A percentile compares a stretch with the other conserved stretches of the same genome.
Conservation (phyloP, 1,140 invertebrate species). For the Rhopalosiphum maidis region DNA sequence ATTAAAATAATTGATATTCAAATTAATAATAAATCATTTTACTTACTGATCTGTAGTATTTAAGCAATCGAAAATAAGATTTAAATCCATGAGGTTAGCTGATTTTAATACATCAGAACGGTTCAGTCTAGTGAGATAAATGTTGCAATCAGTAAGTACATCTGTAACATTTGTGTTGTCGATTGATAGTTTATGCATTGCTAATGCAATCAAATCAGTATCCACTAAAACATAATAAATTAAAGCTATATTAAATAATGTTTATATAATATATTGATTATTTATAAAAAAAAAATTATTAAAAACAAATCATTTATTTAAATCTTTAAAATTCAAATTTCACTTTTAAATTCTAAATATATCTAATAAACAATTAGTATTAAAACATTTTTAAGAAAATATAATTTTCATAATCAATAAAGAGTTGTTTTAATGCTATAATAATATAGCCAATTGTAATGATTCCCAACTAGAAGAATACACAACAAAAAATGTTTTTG, state of each 20-base stretch:
- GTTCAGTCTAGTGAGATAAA: conserved; percentile 19
- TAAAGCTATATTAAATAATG: not conserved
- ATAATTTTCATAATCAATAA: no score
- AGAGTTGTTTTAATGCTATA: no score
- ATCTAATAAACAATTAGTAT: not conserved
- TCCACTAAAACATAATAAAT: conserved; percentile 29
- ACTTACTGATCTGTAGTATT: conserved; percentile 54
- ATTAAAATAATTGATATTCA: not conserved
- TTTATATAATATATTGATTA: not conserved
- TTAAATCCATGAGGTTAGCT: conserved; percentile 20
- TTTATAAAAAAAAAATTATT: not conserved
- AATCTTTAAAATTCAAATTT: not conserved
- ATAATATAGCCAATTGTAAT: no score
- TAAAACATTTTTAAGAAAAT: not conserved
- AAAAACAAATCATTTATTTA: not conserved
- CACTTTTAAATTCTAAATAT: not conserved
- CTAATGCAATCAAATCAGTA: conserved; percentile 7
- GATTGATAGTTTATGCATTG: conserved; percentile 42
- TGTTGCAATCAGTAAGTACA: conserved; percentile 34
- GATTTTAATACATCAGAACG: conserved; percentile 25
- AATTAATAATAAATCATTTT: not conserved
- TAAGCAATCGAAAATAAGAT: conserved; percentile 54
- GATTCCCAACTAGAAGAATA: no score
- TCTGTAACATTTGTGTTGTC: not conserved
- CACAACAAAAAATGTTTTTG: no score